A percentile compares a stretch with the other conserved stretches of the same genome.
Evolutionary conservation across 2,888 invertebrate species (phyloP).

Genomic region (Alloplasta piceator): DNA sequence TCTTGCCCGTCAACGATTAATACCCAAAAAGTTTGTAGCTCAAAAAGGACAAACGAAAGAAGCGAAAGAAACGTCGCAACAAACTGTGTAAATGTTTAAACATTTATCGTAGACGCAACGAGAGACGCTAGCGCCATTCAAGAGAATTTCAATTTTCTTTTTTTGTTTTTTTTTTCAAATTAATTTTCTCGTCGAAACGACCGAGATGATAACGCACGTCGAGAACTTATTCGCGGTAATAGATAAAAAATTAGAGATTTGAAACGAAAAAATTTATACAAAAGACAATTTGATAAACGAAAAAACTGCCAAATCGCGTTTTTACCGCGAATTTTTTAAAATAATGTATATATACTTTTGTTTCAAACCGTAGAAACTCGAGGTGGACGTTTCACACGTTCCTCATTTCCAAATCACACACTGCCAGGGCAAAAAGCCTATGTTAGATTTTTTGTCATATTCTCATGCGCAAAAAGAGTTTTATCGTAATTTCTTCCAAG

Average conservation of each 20-base stretch:
- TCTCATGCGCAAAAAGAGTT: conserved; percentile 23
- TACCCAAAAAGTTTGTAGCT: conserved; percentile 50
- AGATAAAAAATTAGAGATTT: background rate
- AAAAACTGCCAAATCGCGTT: conserved; percentile 56
- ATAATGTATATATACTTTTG: background rate
- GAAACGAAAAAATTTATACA: conserved; percentile 15
- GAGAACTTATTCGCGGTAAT: conserved; percentile 19
- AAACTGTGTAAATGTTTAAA: conserved; percentile 66
- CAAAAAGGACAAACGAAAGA: conserved; percentile 13
- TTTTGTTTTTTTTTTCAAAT: conserved; percentile 21
- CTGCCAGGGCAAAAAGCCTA: conserved; percentile 52
- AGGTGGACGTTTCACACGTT: conserved; percentile 1
- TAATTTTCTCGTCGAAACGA: background rate
- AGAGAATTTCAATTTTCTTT: conserved; percentile 31
- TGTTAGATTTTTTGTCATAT: background rate
- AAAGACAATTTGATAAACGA: conserved; percentile 5
- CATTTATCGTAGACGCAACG: conserved; percentile 66
- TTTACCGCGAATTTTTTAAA: conserved; percentile 11
- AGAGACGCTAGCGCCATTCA: conserved; percentile 65
- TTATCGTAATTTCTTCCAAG: conserved; percentile 70
- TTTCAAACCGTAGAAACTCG: conserved; percentile 30
- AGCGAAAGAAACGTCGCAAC: conserved; percentile 31
- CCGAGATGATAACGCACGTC: conserved; percentile 33
- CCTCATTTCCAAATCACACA: conserved; percentile 41
- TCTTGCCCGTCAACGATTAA: conserved; percentile 50